Percentiles rank a stretch among this genome's conserved stretches.
phyloP scores from a whole-genome alignment of 2,113 vertebrate species.

The Gila orcuttii region DNA sequence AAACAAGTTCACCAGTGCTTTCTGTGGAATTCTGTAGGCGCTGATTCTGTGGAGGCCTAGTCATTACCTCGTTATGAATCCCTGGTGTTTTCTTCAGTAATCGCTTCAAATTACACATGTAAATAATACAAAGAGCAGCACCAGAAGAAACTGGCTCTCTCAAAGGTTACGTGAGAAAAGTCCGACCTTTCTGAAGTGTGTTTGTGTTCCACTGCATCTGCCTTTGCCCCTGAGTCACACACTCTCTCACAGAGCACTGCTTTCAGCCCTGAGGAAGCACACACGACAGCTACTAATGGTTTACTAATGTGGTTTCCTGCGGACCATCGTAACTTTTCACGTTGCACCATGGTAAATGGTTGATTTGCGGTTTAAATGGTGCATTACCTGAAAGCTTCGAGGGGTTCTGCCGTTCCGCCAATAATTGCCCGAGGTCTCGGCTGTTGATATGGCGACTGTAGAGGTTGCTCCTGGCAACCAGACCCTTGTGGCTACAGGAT shows the following conservation, averaged over 20 bases:
- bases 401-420: slow-evolving; percentile 43
- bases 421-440: slow-evolving; percentile 47
- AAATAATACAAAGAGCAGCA: not conserved
- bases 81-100: slow-evolving; percentile 5
- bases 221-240: slow-evolving; percentile 59
- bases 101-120: not conserved
- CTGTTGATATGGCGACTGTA: slow-evolving; percentile 73
- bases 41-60: slow-evolving; percentile 10
- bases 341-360: not conserved
- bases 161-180: slow-evolving; percentile 51
- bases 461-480: slow-evolving; percentile 70
- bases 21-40: slow-evolving; percentile 1
- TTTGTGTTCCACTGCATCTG: slow-evolving; percentile 59
- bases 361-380: slow-evolving; percentile 5
- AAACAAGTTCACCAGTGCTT: not conserved
- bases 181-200: slow-evolving; percentile 62
- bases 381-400: slow-evolving; percentile 64
- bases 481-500: slow-evolving; percentile 66
- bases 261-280: slow-evolving; percentile 67
- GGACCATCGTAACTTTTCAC: not conserved
- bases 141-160: slow-evolving; percentile 56
- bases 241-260: slow-evolving; percentile 55
- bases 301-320: slow-evolving; percentile 22
- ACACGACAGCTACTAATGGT: slow-evolving; percentile 49
- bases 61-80: not conserved